These are phyloP conservation scores for Plagodis dolabraria DNA, from an alignment of 2,888 invertebrate species.

Conservation along the genomic window DNA sequence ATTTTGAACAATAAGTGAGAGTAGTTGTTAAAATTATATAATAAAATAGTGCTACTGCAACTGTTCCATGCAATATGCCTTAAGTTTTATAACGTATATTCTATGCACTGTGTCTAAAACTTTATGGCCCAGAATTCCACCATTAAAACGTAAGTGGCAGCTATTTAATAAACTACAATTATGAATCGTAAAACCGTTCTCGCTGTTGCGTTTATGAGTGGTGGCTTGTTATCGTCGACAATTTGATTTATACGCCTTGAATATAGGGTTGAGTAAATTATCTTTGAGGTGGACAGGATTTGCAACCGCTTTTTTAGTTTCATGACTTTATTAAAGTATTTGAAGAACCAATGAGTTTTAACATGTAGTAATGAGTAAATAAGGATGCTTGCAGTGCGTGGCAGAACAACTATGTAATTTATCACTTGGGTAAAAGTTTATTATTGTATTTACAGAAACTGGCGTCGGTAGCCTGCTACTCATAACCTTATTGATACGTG, in stretches of 20 bases:
- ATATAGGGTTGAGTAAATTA: slow-evolving; percentile 21
- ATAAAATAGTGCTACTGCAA: too few species aligned
- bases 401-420: too few species aligned
- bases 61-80: background rate
- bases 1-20: too few species aligned
- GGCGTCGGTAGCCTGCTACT: too few species aligned
- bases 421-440: too few species aligned
- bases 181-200: slow-evolving; percentile 82
- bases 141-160: slow-evolving; percentile 76
- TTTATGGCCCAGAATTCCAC: slow-evolving; percentile 53
- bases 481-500: too few species aligned
- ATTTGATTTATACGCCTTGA: slow-evolving; percentile 78
- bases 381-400: too few species aligned
- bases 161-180: slow-evolving; percentile 82
- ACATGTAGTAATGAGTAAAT: too few species aligned
- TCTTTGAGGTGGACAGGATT: slow-evolving; percentile 5
- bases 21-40: too few species aligned
- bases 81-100: slow-evolving; percentile 1
- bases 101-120: slow-evolving; percentile 25
- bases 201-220: slow-evolving; percentile 77
- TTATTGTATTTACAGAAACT: too few species aligned
- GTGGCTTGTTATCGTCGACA: slow-evolving; percentile 77
- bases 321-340: too few species aligned
- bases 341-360: too few species aligned
- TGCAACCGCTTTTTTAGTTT: background rate